Conservation (phyloP, 1,140 invertebrate species). For the Brachionus calyciflorus region DNA sequence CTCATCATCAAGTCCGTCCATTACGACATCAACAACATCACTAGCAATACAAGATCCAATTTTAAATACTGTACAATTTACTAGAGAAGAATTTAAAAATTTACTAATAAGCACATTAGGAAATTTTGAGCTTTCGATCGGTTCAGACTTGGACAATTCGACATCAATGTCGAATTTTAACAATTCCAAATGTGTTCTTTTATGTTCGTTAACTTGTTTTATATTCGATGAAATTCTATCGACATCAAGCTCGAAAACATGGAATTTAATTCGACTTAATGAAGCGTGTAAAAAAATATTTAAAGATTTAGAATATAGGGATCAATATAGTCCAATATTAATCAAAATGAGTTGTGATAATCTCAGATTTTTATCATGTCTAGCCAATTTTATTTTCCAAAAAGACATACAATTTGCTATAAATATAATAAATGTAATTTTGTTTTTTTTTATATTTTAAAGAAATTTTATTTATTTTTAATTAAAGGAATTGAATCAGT, state of each 20-base stretch:
- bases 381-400: conserved; percentile 37
- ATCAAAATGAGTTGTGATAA: conserved; percentile 40
- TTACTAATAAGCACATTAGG: neutral
- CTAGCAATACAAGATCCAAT: neutral
- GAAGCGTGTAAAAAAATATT: conserved; percentile 18
- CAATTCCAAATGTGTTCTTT: conserved; percentile 2
- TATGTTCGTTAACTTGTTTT: conserved; percentile 20
- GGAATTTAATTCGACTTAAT: neutral
- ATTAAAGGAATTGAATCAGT: conserved; percentile 36
- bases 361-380: conserved; percentile 16
- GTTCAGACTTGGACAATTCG: neutral
- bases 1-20: neutral
- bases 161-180: neutral
- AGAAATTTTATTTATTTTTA: no score
- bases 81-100: conserved; percentile 35
- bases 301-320: conserved; percentile 24
- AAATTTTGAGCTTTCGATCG: neutral
- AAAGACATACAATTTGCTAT: conserved; percentile 45
- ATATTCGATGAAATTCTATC: conserved; percentile 18
- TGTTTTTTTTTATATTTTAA: no score
- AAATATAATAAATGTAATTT: conserved; percentile 44
- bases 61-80: neutral
- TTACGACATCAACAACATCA: no score
- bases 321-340: neutral
- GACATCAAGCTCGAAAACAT: neutral